Evolutionary conservation across 2,888 invertebrate species (phyloP), one percentile per base, ranked within the genome.

Genomic region (Nephrotoma flavescens): DNA sequence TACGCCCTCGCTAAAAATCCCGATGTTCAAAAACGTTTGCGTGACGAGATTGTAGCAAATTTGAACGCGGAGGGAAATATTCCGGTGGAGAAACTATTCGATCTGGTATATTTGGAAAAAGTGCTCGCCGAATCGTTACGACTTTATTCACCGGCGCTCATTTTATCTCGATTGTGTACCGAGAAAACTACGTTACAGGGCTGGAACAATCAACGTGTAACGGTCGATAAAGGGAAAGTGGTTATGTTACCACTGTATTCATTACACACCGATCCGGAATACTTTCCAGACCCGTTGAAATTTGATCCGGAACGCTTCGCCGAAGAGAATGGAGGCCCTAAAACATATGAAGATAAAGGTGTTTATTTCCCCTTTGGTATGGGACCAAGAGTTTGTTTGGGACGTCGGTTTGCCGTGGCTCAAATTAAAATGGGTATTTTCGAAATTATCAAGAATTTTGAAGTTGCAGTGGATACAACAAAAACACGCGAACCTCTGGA

Each of bases 241-340:
- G 91, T 93, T 0, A 93, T 93, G 88, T 90, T 95, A 9, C 92
- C 93, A 57, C 93, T 94, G n/a, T 94, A 91, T 88, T 94, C 95
- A 88, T 89, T 95, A 7, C 96, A 96, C 90, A 93, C 94, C 5
- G 93, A 95, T 89, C 93, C 94, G 0, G 92, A 93, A 15, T 91
- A 93, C 86, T 96, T 93, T 91, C 92, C 94, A 0, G 92, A 96
- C 88, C 95, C 96, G 0, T 91, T 93, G 52, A 91, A 89, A 86
- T 96, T 94, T 89, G 92, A 94, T 89, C 92, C 92, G 0, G 89
- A 89, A 92, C 91, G 96, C 88, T 96, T 96, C 90, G 11, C 44
- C n/a, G 42, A 85, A 12, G 87, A 52, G 42, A 87, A 87, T 47
- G 87, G 87, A 31, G 87, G 87, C 12, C 4, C 86, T 7, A 87